Evolutionary conservation across 2,113 vertebrate species (phyloP).

Genomic region (Megatriorchis doriae): DNA sequence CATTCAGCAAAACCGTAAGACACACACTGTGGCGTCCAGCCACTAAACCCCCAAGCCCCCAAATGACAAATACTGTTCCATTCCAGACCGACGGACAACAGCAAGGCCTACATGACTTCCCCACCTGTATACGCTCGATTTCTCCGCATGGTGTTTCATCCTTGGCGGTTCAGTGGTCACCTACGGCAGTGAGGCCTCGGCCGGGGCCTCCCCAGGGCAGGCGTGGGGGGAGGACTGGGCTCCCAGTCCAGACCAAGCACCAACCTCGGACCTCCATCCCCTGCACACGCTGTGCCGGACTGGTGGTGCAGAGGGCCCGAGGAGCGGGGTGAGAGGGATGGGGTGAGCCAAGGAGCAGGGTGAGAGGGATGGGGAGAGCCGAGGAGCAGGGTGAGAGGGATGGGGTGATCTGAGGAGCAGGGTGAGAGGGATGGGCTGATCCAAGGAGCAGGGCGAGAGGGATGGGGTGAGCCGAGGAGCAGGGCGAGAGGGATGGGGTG

Average conservation of each 20-base stretch:
- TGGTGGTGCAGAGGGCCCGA: not conserved
- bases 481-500: not conserved
- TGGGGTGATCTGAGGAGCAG: too few relatives aligned
- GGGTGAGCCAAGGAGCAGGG: too few relatives aligned
- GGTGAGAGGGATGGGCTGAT: too few relatives aligned
- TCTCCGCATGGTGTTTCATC: not conserved
- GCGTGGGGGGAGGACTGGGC: not conserved
- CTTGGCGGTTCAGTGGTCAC: not conserved
- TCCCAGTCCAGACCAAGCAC: not conserved
- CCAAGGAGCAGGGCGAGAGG: not conserved
- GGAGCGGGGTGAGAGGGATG: not conserved
- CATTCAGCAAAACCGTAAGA: not conserved
- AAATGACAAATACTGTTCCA: not conserved
- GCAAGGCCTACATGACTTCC: not conserved
- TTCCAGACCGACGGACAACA: not conserved
- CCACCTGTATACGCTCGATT: rapidly evolving
- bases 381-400: too few relatives aligned
- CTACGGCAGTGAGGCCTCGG: rapidly evolving
- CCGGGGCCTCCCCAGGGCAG: too few relatives aligned
- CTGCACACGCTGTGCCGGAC: rapidly evolving
- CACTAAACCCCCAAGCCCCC: too few relatives aligned
- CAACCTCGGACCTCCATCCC: not conserved
- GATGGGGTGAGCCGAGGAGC: not conserved
- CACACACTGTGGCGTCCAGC: not conserved
- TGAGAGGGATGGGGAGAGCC: not conserved